Base-by-base conservation (phyloP, 2,888 invertebrate species). In the Nysson spinosus region DNA sequence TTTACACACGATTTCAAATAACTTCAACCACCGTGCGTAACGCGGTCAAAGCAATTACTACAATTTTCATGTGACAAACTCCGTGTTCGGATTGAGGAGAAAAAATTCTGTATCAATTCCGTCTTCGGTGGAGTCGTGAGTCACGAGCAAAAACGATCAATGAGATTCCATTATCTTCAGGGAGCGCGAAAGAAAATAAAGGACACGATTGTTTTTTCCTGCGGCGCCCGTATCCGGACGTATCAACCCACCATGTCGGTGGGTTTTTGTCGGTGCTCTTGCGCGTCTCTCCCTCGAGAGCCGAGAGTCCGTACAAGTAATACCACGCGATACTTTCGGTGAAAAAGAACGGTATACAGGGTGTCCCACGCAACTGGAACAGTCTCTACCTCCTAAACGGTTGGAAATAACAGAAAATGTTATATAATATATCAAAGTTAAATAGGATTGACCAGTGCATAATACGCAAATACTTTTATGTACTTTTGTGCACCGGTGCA, bases 101-200 rank as follows among this genome's bases (percentile, higher is more conserved):
- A 44, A 39, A 7, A 40, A 11, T 26, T 6, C 12, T 17, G 9
- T n/a, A 35, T 50, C 12, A 50, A 35, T 44, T 20, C 26, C 16
- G 20, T 12, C 32, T n/a, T 2, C n/a, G 35, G 7, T 14, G 22
- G 16, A 20, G 17, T 11, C 24, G 43, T 32, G 50, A 30, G 34
- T 7, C 19, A 3, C 22, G 1, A 5, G 49, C 37, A 60, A 32
- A 60, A 70, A 54, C 56, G 32, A 35, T 55, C 60, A 62, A 69
- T 63, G 50, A 67, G 52, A 62, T 75, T 67, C 64, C 63, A 54
- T 61, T 64, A 47, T 67, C 63, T 61, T 47, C 39, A 57, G 37
- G 51, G 35, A 40, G 50, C 34, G 40, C 26, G 52, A 43, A 51
- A 47, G 57, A 69, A 74, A 75, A 75, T 72, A 62, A 70, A 67